phyloP scores from a whole-genome alignment of 2,113 vertebrate genomes.

The Azemiops feae region DNA sequence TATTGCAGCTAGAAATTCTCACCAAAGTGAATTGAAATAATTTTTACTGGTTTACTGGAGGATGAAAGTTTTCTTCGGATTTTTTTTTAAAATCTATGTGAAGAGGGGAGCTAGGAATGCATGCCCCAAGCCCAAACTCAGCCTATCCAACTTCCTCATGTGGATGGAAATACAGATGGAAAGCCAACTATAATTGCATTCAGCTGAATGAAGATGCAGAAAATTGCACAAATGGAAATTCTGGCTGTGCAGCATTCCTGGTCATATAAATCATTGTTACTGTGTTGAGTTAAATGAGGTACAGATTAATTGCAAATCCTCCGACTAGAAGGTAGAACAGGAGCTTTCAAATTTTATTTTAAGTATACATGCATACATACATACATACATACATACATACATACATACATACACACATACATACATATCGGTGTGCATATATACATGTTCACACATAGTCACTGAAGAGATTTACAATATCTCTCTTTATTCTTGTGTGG shows the following conservation, averaged over 20 bases:
- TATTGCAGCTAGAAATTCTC: not conserved
- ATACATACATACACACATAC: not conserved
- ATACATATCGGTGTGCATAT: not conserved
- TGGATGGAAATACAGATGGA: not conserved
- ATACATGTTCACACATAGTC: not conserved
- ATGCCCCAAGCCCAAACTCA: not conserved
- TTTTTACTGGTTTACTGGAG: not conserved
- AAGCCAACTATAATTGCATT: not conserved
- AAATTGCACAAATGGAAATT: not conserved
- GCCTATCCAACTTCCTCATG: not conserved
- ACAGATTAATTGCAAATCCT: not conserved
- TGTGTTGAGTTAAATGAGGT: not conserved
- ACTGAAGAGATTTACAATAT: not conserved
- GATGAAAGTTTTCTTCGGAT: not conserved
- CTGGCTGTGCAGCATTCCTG: not conserved
- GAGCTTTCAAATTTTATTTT: not conserved
- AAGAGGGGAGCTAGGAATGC: not conserved
- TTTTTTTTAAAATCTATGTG: not conserved
- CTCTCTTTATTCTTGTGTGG: not conserved
- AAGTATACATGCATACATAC: not conserved
- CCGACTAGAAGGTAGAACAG: not conserved
- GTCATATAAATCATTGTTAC: not conserved
- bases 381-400: not conserved
- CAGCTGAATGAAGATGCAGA: not conserved
- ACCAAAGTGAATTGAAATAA: not conserved